Percentiles rank a stretch among this genome's conserved stretches.
phyloP scores from a whole-genome alignment of 2,888 invertebrate genomes.

The Melanostoma mellinum region DNA sequence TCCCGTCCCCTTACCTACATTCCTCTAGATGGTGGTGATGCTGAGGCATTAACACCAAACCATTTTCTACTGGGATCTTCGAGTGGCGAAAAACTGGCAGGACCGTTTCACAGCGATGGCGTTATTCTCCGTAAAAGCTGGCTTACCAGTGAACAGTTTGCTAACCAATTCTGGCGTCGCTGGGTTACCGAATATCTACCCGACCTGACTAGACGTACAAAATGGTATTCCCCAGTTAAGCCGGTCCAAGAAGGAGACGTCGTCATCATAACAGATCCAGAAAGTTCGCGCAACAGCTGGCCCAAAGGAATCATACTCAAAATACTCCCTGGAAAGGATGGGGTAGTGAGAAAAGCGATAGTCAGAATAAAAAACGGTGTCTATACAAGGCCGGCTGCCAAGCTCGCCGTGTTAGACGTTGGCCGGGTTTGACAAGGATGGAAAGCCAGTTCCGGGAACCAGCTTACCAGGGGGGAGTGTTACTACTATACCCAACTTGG shows the following conservation, averaged over 20 bases:
- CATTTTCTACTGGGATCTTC: slow-evolving; percentile 64
- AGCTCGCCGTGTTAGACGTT: slow-evolving; percentile 29
- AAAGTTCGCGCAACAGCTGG: slow-evolving; percentile 40
- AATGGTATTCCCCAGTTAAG: slow-evolving; percentile 52
- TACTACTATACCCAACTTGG: neutral
- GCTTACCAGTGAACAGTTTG: slow-evolving; percentile 38
- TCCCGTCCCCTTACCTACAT: slow-evolving; percentile 44
- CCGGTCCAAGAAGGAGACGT: slow-evolving; percentile 50
- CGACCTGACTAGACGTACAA: slow-evolving; percentile 43
- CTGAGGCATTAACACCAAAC: slow-evolving; percentile 70
- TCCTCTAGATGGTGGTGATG: slow-evolving; percentile 38
- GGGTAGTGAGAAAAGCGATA: too few relatives aligned
- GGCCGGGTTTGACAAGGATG: slow-evolving; percentile 17
- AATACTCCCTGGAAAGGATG: slow-evolving; percentile 1
- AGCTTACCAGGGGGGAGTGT: neutral
- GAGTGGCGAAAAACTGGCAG: slow-evolving; percentile 14
- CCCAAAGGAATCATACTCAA: slow-evolving; percentile 38
- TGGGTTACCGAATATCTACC: too few relatives aligned
- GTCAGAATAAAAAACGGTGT: neutral
- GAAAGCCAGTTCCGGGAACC: slow-evolving; percentile 12
- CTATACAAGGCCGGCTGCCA: slow-evolving; percentile 29
- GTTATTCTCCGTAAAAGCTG: neutral
- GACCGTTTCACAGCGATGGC: slow-evolving; percentile 3
- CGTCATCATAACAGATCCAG: slow-evolving; percentile 55
- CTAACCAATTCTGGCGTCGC: slow-evolving; percentile 56